Evolutionary conservation across 2,888 invertebrate species (phyloP).

Genomic region (Drosophila mayaguana): DNA sequence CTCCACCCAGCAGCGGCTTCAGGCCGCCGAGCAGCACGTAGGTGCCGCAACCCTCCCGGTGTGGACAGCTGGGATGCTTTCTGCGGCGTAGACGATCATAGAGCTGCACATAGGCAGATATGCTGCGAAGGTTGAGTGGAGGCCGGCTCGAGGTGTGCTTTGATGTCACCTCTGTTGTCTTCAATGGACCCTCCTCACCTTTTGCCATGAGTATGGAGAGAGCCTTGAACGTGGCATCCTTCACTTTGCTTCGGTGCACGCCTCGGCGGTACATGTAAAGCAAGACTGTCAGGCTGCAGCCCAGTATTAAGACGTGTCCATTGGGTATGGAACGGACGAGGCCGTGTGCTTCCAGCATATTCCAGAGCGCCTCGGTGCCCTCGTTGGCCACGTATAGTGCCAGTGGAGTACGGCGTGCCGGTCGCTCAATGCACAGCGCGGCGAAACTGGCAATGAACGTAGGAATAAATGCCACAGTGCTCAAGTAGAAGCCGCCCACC

Average conservation of each 20-base stretch:
- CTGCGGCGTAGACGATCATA: slow-evolving; percentile 77
- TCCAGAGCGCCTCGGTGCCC: slow-evolving; percentile 91
- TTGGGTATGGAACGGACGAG: slow-evolving; percentile 87
- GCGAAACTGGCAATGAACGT: slow-evolving; percentile 90
- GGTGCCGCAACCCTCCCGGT: slow-evolving; percentile 87
- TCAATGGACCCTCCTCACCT: slow-evolving; percentile 86
- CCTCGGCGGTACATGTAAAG: slow-evolving; percentile 87
- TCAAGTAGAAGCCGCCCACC: slow-evolving; percentile 88
- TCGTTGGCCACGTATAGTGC: slow-evolving; percentile 93
- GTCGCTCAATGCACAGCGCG: slow-evolving; percentile 90
- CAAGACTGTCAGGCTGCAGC: slow-evolving; percentile 86
- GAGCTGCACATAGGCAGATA: slow-evolving; percentile 61
- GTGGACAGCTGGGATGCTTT: slow-evolving; percentile 86
- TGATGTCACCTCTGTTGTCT: slow-evolving; percentile 20
- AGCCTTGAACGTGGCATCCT: slow-evolving; percentile 87
- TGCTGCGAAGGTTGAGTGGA: slow-evolving; percentile 43
- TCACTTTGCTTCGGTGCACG: slow-evolving; percentile 84
- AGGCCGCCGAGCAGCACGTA: slow-evolving; percentile 86
- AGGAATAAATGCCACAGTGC: slow-evolving; percentile 89
- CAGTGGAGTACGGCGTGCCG: slow-evolving; percentile 89
- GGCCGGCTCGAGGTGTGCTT: slow-evolving; percentile 21
- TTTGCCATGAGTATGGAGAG: slow-evolving; percentile 87
- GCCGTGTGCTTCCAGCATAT: slow-evolving; percentile 88
- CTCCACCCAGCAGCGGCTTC: slow-evolving; percentile 87
- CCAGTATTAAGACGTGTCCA: slow-evolving; percentile 89